Evolutionary conservation across 2,797 vertebrate species (phyloP).

Genomic region (Pseudomugil gertrudae): DNA sequence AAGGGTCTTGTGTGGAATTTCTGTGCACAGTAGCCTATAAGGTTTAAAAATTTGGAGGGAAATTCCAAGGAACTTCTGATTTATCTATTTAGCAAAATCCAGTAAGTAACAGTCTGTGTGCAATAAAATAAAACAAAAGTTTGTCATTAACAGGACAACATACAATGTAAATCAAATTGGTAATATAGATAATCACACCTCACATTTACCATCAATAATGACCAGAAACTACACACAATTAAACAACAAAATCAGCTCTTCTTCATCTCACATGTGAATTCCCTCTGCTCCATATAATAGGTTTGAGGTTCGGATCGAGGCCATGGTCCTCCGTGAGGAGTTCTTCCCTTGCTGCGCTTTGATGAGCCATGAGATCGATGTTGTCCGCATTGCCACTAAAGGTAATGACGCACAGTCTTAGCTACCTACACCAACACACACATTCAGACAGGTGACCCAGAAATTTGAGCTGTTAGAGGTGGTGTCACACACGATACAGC

Average conservation of each 20-base stretch:
- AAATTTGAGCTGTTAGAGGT: constrained; percentile 54
- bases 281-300: constrained; percentile 64
- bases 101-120: background rate
- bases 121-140: background rate
- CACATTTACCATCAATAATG: background rate
- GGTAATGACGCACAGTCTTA: constrained; percentile 78
- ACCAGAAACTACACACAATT: background rate
- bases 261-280: background rate
- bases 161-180: background rate
- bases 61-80: background rate
- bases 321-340: constrained; percentile 93
- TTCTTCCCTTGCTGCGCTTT: constrained; percentile 89
- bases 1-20: constrained; percentile 3
- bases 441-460: constrained; percentile 53
- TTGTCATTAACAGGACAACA: background rate
- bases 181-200: background rate
- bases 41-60: constrained; percentile 3
- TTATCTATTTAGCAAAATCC: background rate
- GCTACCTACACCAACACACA: constrained; percentile 4
- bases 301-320: constrained; percentile 94
- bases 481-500: constrained; percentile 43
- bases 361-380: constrained; percentile 89
- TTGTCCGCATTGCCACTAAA: constrained; percentile 89
- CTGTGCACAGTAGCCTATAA: background rate
- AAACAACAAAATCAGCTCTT: background rate